A percentile compares a stretch with the other conserved stretches of the same genome.
These are phyloP conservation scores for Anableps anableps DNA, from an alignment of 2,797 vertebrate species.

Conservation along the genomic window DNA sequence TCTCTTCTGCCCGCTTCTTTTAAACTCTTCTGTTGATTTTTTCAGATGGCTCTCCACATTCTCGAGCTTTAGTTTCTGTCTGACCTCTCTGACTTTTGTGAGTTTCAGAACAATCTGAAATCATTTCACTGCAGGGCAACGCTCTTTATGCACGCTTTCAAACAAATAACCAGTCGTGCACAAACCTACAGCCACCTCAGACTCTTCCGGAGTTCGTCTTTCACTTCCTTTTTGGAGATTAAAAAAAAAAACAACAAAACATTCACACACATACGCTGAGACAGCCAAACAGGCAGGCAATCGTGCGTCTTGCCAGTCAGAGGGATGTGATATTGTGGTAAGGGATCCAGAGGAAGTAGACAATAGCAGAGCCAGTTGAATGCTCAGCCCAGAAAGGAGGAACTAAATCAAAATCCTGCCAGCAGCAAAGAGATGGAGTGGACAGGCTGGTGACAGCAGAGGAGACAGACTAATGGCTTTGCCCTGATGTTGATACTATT, in stretches of 20 bases:
- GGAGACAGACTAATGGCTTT: conserved; percentile 61
- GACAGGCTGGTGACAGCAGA: conserved; percentile 55
- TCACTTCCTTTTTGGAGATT: conserved; percentile 55
- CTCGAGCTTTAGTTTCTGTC: background rate
- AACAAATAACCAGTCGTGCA: conserved; percentile 10
- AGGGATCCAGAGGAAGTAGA: conserved; percentile 62
- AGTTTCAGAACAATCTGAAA: conserved; percentile 13
- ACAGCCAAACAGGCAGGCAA: conserved; percentile 21
- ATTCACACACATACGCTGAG: background rate
- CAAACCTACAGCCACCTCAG: conserved; percentile 11
- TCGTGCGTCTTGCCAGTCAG: conserved; percentile 33
- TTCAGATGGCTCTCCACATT: background rate
- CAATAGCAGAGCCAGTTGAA: conserved; percentile 64
- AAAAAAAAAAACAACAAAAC: background rate
- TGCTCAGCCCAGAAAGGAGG: conserved; percentile 51
- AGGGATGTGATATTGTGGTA: conserved; percentile 58
- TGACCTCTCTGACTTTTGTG: conserved; percentile 1
- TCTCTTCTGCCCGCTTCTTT: conserved; percentile 40
- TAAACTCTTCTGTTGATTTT: background rate
- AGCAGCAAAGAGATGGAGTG: conserved; percentile 43
- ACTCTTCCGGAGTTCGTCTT: conserved; percentile 33
- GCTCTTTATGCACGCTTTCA: background rate
- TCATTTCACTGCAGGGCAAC: conserved; percentile 6
- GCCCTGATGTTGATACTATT: conserved; percentile 63
- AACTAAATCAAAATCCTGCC: conserved; percentile 58